Percentiles rank a stretch among this genome's conserved stretches.
phyloP scores from a whole-genome alignment of 1,140 invertebrate species.

The Pseudobourletiella spinata region DNA sequence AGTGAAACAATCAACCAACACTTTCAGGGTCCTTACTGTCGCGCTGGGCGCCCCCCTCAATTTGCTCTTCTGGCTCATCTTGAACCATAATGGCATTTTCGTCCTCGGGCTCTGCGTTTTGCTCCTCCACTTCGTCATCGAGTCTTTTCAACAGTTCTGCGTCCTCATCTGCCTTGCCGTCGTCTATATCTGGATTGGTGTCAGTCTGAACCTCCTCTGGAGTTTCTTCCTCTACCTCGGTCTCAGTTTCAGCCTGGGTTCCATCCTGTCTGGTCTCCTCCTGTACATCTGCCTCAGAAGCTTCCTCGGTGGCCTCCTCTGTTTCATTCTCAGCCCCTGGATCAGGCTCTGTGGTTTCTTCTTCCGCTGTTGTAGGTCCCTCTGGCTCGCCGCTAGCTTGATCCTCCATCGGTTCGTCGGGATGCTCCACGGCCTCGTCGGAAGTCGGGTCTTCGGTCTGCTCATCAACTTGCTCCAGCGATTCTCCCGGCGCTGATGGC shows the following conservation, averaged over 20 bases:
- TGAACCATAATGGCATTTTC: slow-evolving; percentile 19
- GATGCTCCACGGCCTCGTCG: not conserved
- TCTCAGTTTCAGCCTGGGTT: not conserved
- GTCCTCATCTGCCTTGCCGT: slow-evolving; percentile 3
- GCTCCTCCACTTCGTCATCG: slow-evolving; percentile 28
- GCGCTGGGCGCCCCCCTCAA: slow-evolving; percentile 6
- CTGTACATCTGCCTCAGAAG: not conserved
- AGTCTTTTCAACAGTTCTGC: slow-evolving; percentile 11
- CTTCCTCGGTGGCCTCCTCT: not conserved
- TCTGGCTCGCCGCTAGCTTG: not conserved
- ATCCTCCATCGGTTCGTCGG: not conserved
- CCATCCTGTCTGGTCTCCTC: not conserved
- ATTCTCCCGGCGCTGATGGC: not conserved
- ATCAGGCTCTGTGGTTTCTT: no score
- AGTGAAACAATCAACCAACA: no score
- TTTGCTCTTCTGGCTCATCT: slow-evolving; percentile 8
- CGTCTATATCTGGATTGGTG: not conserved
- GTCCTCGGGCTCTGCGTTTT: slow-evolving; percentile 22
- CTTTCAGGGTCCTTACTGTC: slow-evolving; percentile 10
- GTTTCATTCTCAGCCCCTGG: not conserved
- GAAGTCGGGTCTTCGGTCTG: slow-evolving; percentile 3
- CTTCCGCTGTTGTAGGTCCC: not conserved
- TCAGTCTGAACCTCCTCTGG: not conserved
- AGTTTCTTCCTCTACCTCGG: not conserved
- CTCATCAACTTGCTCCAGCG: slow-evolving; percentile 2